These are phyloP conservation scores for Axinella damicornis DNA, from an alignment of 37 sponge, comb jelly and placozoan species.

Conservation along the genomic window DNA sequence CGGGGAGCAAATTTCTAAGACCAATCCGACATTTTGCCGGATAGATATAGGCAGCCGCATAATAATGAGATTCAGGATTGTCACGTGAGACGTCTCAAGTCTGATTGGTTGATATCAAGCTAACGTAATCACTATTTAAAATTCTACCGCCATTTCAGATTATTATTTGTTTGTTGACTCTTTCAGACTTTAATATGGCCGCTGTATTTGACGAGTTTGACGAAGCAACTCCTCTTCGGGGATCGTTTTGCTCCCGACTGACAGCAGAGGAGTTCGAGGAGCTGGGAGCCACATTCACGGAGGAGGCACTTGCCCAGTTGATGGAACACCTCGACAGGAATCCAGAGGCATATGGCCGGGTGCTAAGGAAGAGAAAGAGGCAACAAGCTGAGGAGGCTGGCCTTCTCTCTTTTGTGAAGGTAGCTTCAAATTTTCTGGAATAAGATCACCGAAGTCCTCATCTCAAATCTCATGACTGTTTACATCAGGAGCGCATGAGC, in stretches of 20 bases:
- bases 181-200: slow-evolving; percentile 49
- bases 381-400: slow-evolving; percentile 63
- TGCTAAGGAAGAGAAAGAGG: slow-evolving; percentile 44
- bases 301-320: slow-evolving; percentile 62
- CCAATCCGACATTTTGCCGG: slow-evolving; percentile 13
- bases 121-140: neutral
- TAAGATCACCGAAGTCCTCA: too few relatives aligned
- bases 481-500: too few relatives aligned
- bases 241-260: slow-evolving; percentile 57
- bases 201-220: slow-evolving; percentile 80
- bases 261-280: slow-evolving; percentile 58
- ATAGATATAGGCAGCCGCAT: neutral
- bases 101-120: slow-evolving; percentile 23
- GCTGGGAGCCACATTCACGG: slow-evolving; percentile 36
- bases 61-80: neutral
- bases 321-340: slow-evolving; percentile 63
- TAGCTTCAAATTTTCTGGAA: neutral
- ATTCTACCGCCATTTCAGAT: neutral
- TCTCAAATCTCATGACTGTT: too few relatives aligned
- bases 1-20: too few relatives aligned
- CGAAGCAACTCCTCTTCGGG: slow-evolving; percentile 73
- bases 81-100: neutral
- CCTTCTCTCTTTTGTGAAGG: slow-evolving; percentile 65
- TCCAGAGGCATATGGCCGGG: slow-evolving; percentile 45
- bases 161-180: too few relatives aligned